Conservation (phyloP, 2,888 invertebrate species). For the Scrobipalpa atriplicella region DNA sequence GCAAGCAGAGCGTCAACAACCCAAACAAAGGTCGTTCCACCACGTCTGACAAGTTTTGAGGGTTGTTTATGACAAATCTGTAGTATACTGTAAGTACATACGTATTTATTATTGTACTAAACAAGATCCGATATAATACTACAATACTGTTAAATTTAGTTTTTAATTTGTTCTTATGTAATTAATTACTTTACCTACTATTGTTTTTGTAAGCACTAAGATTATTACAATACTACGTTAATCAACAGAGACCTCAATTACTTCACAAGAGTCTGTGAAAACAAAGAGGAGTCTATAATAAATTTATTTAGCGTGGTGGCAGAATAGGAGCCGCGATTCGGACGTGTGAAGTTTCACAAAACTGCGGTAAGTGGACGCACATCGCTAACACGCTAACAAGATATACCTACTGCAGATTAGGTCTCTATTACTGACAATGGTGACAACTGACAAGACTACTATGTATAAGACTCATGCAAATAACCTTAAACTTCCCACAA, state of each 20-base stretch:
- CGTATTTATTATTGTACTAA: no score
- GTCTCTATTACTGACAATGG: neutral
- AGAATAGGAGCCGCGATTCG: neutral
- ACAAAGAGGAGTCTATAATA: neutral
- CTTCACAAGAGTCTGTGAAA: constrained; percentile 13
- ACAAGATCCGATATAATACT: no score
- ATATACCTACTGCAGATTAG: neutral
- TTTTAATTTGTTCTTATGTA: no score
- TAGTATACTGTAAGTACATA: no score
- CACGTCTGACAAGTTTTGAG: no score
- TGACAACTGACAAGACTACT: neutral
- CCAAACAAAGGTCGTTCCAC: no score
- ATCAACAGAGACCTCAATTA: constrained; percentile 3
- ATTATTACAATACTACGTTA: neutral
- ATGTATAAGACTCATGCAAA: no score
- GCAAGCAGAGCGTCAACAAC: no score
- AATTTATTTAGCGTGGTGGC: constrained; percentile 14
- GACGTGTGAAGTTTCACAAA: constrained; percentile 56
- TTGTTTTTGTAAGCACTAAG: neutral
- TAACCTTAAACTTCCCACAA: no score
- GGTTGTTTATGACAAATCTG: no score
- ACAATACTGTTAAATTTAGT: no score
- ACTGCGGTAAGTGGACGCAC: constrained; percentile 45
- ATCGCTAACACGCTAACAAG: neutral
- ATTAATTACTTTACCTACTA: no score